Evolutionary conservation across 2,888 invertebrate genomes (phyloP), one percentile per base, ranked within the genome.

Genomic region (Leistus spinibarbis): DNA sequence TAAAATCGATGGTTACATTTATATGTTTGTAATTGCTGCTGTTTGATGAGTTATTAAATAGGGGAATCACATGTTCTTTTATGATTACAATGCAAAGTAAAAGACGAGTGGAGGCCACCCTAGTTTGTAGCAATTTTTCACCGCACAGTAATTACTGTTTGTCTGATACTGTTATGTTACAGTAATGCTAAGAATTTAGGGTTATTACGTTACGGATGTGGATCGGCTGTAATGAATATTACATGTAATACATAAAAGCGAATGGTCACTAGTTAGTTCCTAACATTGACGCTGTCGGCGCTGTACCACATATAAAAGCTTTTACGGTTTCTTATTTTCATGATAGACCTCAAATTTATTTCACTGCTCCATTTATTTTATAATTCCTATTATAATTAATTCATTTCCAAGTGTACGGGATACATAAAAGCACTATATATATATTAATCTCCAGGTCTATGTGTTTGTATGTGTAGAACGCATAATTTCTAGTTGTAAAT

Each of bases 221-320:
- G 40, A 40, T 40, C 7, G 40, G 40, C n/a, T 60, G 60, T 60
- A 60, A 60, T 60, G 60, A 16, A 60, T 60, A 60, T 16, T 60
- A 60, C 60, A 60, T 60, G 60, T 60, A 22, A 16, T 20, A n/a
- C 40, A 40, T 40, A 40, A 40, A 40, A 40, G 5, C 40, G 40
- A 40, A 40, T 40, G 40, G 40, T 4, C 40, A 40, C 40, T 40
- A 40, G 10, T 40, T 40, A 40, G 40, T 40, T 40, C 4, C 40
- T 7, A 40, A 40, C 40, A 40, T 40, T 40, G 40, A 40, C 40
- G 40, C 40, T 40, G 40, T 40, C 40, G 40, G 5, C 40, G 40
- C 40, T 40, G 5, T 40, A 4, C 3, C 40, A 40, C 40, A 40
- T 40, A 40, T 7, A 5, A 40, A 40, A 40, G 40, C 40, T 40